Percentiles rank a stretch among this genome's conserved stretches.
Conservation (phyloP, 2,797 vertebrate species). For the Tinamus major region DNA sequence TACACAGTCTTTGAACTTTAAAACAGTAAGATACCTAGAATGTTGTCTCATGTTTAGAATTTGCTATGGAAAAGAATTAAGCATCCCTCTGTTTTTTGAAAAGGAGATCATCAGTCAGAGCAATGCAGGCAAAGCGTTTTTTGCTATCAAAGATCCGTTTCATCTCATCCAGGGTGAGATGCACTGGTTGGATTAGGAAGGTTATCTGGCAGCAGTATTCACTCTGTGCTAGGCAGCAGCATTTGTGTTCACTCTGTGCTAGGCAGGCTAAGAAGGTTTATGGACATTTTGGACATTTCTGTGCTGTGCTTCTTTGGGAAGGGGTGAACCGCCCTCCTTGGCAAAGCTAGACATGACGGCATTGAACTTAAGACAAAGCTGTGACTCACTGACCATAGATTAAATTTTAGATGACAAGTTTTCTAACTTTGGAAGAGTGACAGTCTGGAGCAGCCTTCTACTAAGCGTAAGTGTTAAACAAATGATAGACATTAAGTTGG, state of each 20-base stretch:
- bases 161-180: not conserved
- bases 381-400: not conserved
- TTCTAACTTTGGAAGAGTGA: not conserved
- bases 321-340: not conserved
- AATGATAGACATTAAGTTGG: not conserved
- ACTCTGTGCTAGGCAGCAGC: not conserved
- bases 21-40: not conserved
- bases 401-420: constrained; percentile 7
- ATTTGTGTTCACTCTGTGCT: not conserved
- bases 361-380: not conserved
- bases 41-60: not conserved
- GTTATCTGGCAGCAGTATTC: not conserved
- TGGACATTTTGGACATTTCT: not conserved
- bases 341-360: not conserved
- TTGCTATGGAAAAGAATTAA: not conserved
- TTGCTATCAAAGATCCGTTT: constrained; percentile 17
- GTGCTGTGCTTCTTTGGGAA: not conserved
- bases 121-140: not conserved
- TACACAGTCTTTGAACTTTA: not conserved
- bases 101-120: not conserved
- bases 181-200: constrained; percentile 4
- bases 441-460: not conserved
- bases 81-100: not conserved
- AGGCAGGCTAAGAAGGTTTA: not conserved
- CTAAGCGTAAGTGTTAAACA: not conserved